These are phyloP conservation scores for Pygoscelis adeliae DNA, from an alignment of 2,113 vertebrate genomes.

Conservation along the genomic window DNA sequence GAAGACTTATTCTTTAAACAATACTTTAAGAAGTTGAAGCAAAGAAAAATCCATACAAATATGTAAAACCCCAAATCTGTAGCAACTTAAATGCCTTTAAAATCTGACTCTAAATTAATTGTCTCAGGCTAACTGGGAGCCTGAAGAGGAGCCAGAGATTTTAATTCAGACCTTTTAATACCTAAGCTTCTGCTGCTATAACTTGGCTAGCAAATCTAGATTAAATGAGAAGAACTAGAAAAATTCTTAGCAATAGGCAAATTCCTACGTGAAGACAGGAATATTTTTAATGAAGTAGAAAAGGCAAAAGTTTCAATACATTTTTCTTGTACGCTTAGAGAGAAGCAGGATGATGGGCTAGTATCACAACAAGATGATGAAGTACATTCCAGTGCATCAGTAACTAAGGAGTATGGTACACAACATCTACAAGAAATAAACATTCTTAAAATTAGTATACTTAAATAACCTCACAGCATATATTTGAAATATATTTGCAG, in stretches of 20 bases:
- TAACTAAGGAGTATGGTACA: conserved; percentile 1
- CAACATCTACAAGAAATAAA: neutral
- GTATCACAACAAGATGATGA: neutral
- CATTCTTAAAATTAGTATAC: neutral
- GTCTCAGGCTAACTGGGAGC: neutral
- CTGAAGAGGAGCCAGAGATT: neutral
- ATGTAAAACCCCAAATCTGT: neutral
- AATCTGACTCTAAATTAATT: neutral
- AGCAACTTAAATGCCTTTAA: neutral
- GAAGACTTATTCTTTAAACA: neutral
- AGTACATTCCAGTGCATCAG: neutral
- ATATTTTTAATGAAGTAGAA: neutral
- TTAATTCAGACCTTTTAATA: neutral
- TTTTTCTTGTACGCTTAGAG: neutral
- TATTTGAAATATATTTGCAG: neutral
- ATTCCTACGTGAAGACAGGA: neutral
- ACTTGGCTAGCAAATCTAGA: neutral
- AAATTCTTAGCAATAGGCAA: neutral
- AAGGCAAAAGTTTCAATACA: neutral
- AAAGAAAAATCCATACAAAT: neutral
- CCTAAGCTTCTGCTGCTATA: neutral
- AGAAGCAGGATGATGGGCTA: neutral
- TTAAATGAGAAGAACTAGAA: neutral
- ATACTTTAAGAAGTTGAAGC: neutral
- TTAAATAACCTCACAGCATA: neutral